Percentiles rank a stretch among this genome's conserved stretches.
phyloP scores from a whole-genome alignment of 2,113 vertebrate species.

The Bagarius yarrelli region DNA sequence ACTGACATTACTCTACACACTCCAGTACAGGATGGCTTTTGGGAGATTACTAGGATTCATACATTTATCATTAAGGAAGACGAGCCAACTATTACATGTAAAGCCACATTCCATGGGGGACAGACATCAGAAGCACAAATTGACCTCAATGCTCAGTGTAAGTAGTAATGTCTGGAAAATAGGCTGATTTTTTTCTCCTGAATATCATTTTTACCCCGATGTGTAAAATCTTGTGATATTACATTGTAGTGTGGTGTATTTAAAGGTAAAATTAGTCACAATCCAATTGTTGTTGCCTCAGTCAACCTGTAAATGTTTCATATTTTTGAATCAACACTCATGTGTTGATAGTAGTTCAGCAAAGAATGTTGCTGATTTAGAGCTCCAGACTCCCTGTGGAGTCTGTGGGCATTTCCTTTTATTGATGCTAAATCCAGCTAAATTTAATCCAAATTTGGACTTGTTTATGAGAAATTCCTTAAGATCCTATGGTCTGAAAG shows the following conservation, averaged over 20 bases:
- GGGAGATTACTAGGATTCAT: background rate
- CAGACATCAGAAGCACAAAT: conserved; percentile 49
- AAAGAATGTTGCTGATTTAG: background rate
- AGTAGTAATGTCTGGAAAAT: conserved; percentile 37
- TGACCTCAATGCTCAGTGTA: conserved; percentile 58
- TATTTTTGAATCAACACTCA: background rate
- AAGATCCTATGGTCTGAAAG: background rate
- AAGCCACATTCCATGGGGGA: conserved; percentile 49
- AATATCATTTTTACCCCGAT: background rate
- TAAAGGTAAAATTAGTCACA: background rate
- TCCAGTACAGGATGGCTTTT: conserved; percentile 23
- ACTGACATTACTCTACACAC: background rate
- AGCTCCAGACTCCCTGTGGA: background rate
- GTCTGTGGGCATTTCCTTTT: background rate
- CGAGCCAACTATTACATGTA: conserved; percentile 53
- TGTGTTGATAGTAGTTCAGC: background rate
- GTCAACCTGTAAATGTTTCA: background rate
- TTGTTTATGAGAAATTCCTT: background rate
- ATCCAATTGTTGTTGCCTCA: background rate
- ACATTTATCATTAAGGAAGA: conserved; percentile 54
- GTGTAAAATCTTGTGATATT: background rate
- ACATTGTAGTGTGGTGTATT: too few relatives aligned
- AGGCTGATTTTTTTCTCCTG: background rate
- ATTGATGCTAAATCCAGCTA: too few relatives aligned
- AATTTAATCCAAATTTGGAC: background rate